Conservation (phyloP, 2,797 vertebrate genomes). For the Poliocrania exsul region DNA sequence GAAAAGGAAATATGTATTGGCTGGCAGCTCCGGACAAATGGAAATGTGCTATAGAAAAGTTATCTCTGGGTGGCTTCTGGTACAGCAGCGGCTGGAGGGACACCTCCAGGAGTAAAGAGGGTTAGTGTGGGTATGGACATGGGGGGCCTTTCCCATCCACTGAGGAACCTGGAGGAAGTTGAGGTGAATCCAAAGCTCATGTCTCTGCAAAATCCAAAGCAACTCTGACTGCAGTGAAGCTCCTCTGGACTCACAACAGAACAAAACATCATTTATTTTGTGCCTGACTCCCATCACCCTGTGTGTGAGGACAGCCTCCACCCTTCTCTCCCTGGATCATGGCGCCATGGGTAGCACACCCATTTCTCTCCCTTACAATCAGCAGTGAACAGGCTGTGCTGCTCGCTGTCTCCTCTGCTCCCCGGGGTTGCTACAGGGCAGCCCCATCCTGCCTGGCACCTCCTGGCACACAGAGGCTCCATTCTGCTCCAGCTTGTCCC, state of each 20-base stretch:
- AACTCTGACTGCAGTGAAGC: background rate
- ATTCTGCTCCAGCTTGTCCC: background rate
- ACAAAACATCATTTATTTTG: background rate
- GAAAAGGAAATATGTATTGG: constrained; percentile 37
- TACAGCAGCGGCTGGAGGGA: background rate
- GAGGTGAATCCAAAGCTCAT: background rate
- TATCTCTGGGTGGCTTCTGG: background rate
- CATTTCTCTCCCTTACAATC: background rate
- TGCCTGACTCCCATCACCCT: background rate
- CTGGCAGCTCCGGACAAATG: constrained; percentile 29
- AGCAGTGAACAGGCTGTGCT: background rate
- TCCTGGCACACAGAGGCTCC: fast-evolving
- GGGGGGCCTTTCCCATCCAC: background rate
- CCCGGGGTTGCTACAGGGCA: background rate
- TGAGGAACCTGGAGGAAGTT: background rate
- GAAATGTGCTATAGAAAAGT: background rate
- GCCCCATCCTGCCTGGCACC: background rate
- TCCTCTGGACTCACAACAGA: background rate
- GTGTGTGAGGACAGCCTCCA: background rate
- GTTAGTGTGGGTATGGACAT: fast-evolving
- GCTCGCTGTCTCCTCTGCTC: background rate
- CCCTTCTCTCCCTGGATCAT: background rate
- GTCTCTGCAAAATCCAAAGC: background rate
- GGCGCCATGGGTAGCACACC: background rate
- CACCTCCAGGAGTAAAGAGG: background rate